Evolutionary conservation across 2,797 vertebrate species (phyloP), one percentile per base, ranked within the genome.

Genomic region (Characodon lateralis): DNA sequence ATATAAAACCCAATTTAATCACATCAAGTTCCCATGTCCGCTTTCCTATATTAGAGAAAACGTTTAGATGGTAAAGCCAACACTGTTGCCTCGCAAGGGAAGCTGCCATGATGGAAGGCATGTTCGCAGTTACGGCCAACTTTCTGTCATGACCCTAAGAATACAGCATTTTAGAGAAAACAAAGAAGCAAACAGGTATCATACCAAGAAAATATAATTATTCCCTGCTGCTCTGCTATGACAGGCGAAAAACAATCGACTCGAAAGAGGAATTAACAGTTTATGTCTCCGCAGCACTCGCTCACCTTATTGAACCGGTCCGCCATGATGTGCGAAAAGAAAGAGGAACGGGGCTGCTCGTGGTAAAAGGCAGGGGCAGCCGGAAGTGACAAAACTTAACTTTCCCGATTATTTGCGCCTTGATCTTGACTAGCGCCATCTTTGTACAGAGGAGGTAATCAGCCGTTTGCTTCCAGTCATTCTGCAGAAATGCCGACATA

Each of bases 291-390:
- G 63, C 78, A 73, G 80, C 84, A 5, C 0, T 20, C 28, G 6
- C 94, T 1, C 78, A 96, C 96, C 96, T 96, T 96, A 95, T 96
- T 95, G 94, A 96, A 96, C 86, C 95, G 95, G 95, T 96, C 96
- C 95, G 95, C 96, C 96, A 96, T 96, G 95, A 95, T 93, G 94
- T 66, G 92, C 94, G 91, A 95, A 96, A 96, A 96, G 95, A 96
- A 95, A 95, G 95, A 93, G 0, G 0, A 8, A 93, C 93, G 95
- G 96, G 96, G 90, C 26, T 55, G 87, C 93, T 75, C 86, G 83
- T 39, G 2, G 85, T 93, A 95, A 94, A 95, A 95, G 83, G 85
- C 96, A 96, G 89, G 95, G 95, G 94, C 65, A 61, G 66, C 76
- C 81, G 91, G 95, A 92, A 89, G 78, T 94, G 91, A 95, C 90